Percentiles rank a stretch among this genome's conserved stretches.
Evolutionary conservation across 2,888 invertebrate species (phyloP).

Genomic region (Leptinotarsa haldemani): DNA sequence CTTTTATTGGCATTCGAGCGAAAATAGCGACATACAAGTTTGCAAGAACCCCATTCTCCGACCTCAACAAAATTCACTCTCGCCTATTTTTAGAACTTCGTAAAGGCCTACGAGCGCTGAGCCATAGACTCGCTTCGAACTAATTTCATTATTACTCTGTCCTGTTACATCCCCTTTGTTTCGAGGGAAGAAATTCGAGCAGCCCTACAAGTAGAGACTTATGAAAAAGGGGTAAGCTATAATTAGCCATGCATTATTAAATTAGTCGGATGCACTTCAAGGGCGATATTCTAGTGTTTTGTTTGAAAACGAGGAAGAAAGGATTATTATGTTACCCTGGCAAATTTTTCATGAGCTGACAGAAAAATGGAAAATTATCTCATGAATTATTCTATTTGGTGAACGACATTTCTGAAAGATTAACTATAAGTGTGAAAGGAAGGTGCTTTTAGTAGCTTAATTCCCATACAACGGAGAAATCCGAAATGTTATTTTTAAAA

Average conservation of each 20-base stretch:
- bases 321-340: conserved; percentile 10
- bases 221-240: conserved; percentile 33
- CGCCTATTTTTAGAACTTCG: neutral
- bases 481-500: no score
- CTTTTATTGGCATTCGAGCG: no score
- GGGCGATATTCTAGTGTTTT: conserved; percentile 25
- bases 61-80: neutral
- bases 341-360: conserved; percentile 8
- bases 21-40: no score
- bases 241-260: conserved; percentile 40
- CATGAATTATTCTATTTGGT: conserved; percentile 8
- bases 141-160: conserved; percentile 30
- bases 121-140: neutral
- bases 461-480: no score
- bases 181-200: conserved; percentile 28
- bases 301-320: conserved; percentile 15
- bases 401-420: neutral
- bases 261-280: conserved; percentile 32
- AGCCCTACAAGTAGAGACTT: conserved; percentile 33
- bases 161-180: conserved; percentile 25
- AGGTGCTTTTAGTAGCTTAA: no score
- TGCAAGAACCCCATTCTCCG: neutral
- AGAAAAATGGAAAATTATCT: conserved; percentile 4
- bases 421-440: no score
- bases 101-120: neutral